Evolutionary conservation across 2,113 vertebrate genomes (phyloP).

Genomic region (Prietella phreatophila): DNA sequence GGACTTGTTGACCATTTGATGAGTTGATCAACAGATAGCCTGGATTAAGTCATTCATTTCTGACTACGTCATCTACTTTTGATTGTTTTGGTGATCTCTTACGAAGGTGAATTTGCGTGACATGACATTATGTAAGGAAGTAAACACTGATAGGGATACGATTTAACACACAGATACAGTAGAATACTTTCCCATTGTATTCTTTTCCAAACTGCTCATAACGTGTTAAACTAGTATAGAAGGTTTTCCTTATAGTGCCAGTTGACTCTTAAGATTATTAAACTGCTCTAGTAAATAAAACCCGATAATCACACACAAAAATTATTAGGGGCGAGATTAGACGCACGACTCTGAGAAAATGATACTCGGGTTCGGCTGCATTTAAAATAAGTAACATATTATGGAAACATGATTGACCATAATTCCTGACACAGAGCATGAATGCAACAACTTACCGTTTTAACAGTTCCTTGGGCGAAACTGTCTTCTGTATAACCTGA

Average conservation of each 20-base stretch:
- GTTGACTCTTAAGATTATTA: not conserved
- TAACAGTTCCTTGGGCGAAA: not conserved
- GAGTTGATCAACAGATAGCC: not conserved
- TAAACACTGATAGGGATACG: not conserved
- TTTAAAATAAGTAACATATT: not conserved
- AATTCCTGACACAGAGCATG: not conserved
- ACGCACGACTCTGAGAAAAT: not conserved
- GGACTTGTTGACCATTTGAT: not conserved
- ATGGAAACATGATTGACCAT: not conserved
- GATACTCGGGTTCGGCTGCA: not conserved
- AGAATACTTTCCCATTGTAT: not conserved
- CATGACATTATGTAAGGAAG: not conserved
- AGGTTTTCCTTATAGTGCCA: not conserved
- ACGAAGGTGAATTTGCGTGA: not conserved
- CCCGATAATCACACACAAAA: not conserved
- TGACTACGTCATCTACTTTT: not conserved
- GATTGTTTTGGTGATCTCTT: not conserved
- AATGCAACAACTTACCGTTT: constrained; percentile 18
- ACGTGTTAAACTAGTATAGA: not conserved
- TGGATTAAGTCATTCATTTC: not conserved
- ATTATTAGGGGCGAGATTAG: not conserved
- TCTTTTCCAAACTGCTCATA: not conserved
- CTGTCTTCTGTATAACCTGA: not conserved
- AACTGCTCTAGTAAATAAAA: not conserved
- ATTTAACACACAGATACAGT: no score